Percentiles rank a stretch among this genome's conserved stretches.
Conservation (phyloP, 2,797 vertebrate genomes). For the Cheirogaleus major region DNA sequence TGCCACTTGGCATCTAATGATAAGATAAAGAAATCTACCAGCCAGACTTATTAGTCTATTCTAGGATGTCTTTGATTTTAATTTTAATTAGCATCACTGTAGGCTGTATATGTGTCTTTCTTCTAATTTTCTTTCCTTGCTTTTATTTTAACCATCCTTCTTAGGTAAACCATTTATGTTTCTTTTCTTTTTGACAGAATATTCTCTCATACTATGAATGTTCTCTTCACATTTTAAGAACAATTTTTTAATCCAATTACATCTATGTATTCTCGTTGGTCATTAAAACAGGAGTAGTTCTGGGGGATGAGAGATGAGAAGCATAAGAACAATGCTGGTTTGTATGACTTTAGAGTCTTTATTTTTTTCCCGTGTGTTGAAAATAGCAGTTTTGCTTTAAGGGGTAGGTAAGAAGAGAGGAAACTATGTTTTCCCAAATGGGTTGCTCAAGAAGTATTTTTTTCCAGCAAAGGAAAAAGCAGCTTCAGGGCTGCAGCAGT, state of each 20-base stretch:
- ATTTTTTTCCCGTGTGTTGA: not conserved
- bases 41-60: not conserved
- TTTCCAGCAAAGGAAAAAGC: not conserved
- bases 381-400: conserved; percentile 32
- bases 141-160: conserved; percentile 27
- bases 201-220: not conserved
- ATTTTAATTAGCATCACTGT: conserved; percentile 39
- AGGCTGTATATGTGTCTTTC: not conserved
- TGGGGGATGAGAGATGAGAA: not conserved
- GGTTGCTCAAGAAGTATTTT: not conserved
- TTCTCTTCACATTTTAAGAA: conserved; percentile 19
- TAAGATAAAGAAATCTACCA: not conserved
- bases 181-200: not conserved
- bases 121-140: conserved; percentile 13
- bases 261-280: not conserved
- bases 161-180: not conserved
- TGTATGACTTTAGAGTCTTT: not conserved
- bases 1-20: not conserved
- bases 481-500: not conserved
- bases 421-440: not conserved
- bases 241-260: conserved; percentile 14
- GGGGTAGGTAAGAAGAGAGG: not conserved
- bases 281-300: conserved; percentile 1
- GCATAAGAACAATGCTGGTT: not conserved
- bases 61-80: conserved; percentile 32